phyloP scores from a whole-genome alignment of 2,797 vertebrate genomes.

The Sternotherus odoratus region DNA sequence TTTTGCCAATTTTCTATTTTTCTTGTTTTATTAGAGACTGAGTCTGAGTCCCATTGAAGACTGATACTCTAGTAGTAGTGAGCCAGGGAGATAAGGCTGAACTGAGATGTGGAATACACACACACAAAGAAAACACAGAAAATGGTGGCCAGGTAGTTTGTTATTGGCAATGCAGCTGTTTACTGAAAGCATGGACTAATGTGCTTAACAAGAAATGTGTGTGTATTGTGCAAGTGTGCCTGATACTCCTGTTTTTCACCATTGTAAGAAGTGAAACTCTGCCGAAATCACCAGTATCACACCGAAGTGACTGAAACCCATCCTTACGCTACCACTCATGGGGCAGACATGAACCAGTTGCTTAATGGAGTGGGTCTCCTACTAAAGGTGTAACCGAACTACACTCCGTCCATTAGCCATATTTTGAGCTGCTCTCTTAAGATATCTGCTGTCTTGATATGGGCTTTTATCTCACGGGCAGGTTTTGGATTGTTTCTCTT shows the following conservation, averaged over 20 bases:
- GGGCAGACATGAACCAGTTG: background rate
- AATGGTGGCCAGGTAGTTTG: background rate
- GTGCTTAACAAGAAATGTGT: background rate
- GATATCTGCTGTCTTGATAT: background rate
- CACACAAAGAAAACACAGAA: background rate
- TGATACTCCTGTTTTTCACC: background rate
- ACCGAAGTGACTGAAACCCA: background rate
- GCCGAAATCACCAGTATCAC: background rate
- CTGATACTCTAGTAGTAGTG: background rate
- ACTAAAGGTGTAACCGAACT: background rate
- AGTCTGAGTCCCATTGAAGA: background rate
- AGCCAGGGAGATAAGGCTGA: accelerated
- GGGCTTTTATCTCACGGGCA: background rate
- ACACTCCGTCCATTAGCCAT: background rate
- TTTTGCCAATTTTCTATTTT: background rate
- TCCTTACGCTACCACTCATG: background rate
- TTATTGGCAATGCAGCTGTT: background rate
- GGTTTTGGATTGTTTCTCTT: background rate
- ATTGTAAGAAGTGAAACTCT: background rate
- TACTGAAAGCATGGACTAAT: background rate
- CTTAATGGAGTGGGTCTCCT: background rate
- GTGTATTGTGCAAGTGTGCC: background rate
- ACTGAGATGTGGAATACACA: background rate
- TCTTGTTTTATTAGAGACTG: background rate
- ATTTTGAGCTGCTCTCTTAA: background rate